Evolutionary conservation across 2,888 invertebrate genomes (phyloP), one percentile per base, ranked within the genome.

Genomic region (Rhingia campestris): DNA sequence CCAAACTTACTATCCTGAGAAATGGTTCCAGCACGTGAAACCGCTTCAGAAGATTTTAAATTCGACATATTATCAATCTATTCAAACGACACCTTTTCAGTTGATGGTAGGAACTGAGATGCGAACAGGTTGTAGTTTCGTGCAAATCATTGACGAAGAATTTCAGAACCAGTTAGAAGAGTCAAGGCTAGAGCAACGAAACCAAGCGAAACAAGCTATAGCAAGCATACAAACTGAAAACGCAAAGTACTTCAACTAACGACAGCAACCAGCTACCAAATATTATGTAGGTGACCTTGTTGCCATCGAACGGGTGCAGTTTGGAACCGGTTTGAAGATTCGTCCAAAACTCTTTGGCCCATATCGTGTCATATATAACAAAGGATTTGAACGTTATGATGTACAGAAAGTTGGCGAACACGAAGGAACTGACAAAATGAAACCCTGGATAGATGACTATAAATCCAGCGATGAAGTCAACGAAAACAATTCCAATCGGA

Each of bases 301-400:
- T 3, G 86, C 89, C 3, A 90, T 90, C 12, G 88, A 90, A 74
- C 73, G 89, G 22, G 90, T 90, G n/a, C n/a, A n/a, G n/a, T n/a
- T n/a, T n/a, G n/a, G n/a, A n/a, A n/a, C n/a, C n/a, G n/a, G n/a
- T n/a, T n/a, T n/a, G n/a, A n/a, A n/a, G n/a, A n/a, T n/a, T n/a
- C n/a, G 86, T 32, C 58, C 86, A 2, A 90, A 89, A 74, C 90
- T 86, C 70, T 70, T 91, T n/a, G 91, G 90, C 1, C 89, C 90
- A n/a, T 89, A 90, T 69, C 74, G 84, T 32, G 76, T 89, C 14
- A 72, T 39, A 22, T 45, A 75, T 30, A 32, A 61, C 12, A 74
- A 35, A 87, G 86, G 61, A 4, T 88, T 89, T 49, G 88, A 91
- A 56, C 53, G 88, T 10, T 91, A 91, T 66, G 86, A 87, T 10